Evolutionary conservation across 2,797 vertebrate species (phyloP).

Genomic region (Chelon labrosus): DNA sequence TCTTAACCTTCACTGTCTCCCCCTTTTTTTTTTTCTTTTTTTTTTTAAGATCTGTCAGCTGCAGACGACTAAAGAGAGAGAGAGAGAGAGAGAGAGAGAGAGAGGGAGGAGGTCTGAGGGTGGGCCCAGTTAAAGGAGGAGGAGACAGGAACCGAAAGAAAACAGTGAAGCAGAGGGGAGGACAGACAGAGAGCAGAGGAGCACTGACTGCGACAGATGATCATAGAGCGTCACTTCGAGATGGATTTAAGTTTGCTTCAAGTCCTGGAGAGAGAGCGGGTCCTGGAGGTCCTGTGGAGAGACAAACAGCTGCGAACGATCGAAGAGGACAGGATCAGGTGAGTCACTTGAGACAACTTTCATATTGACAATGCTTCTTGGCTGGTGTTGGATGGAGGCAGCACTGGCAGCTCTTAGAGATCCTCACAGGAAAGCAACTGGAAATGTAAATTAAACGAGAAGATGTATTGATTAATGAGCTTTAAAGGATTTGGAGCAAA

Average conservation of each 20-base stretch:
- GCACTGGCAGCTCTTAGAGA: not conserved
- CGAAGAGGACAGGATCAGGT: conserved; percentile 93
- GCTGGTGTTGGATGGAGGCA: conserved; percentile 16
- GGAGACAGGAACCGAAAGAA: conserved; percentile 22
- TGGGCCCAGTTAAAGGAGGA: conserved; percentile 20
- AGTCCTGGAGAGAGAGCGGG: conserved; percentile 84
- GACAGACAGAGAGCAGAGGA: conserved; percentile 28
- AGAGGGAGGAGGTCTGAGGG: conserved; percentile 27
- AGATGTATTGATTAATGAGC: not conserved
- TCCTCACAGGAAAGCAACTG: not conserved
- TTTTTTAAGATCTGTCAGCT: conserved; percentile 32
- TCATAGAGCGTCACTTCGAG: conserved; percentile 34
- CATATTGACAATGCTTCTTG: not conserved
- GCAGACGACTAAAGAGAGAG: conserved; percentile 30
- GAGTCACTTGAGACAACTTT: conserved; percentile 12
- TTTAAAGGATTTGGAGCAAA: not conserved
- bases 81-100: conserved; percentile 38
- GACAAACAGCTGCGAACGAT: conserved; percentile 86
- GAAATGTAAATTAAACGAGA: too few species aligned
- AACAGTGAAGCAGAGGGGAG: conserved; percentile 16
- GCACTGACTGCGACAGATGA: conserved; percentile 14
- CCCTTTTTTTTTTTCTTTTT: not conserved
- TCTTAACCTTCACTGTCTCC: conserved; percentile 15
- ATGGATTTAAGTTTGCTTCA: conserved; percentile 88
- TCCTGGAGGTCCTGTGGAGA: conserved; percentile 91